Evolutionary conservation across 2,797 vertebrate species (phyloP).

Genomic region (Acipenser oxyrinchus): DNA sequence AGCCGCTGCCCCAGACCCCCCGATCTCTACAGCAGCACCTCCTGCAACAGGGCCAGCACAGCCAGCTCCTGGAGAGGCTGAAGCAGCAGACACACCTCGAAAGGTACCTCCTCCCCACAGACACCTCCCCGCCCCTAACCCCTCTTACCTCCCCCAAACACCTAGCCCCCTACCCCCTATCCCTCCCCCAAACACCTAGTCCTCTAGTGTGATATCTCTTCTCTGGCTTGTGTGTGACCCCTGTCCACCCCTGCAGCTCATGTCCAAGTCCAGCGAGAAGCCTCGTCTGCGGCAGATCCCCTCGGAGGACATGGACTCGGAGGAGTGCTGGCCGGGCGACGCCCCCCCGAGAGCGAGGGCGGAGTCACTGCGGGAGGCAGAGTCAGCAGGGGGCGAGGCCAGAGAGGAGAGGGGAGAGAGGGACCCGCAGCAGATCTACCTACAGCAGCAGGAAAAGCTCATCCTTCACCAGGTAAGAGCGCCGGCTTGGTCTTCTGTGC

Average conservation of each 20-base stretch:
- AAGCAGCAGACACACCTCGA: slow-evolving; percentile 77
- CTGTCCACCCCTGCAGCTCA: slow-evolving; percentile 39
- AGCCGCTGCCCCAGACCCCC: slow-evolving; percentile 80
- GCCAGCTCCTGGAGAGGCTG: slow-evolving; percentile 73
- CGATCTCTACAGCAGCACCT: slow-evolving; percentile 66
- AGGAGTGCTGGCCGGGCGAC: slow-evolving; percentile 50
- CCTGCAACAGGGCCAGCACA: slow-evolving; percentile 72
- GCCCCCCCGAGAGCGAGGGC: slow-evolving; percentile 39
- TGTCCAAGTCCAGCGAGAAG: slow-evolving; percentile 82
- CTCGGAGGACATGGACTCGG: slow-evolving; percentile 86
- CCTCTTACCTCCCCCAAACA: no score
- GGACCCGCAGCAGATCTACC: slow-evolving; percentile 15
- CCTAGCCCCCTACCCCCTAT: no score
- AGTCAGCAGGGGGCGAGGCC: slow-evolving; percentile 39
- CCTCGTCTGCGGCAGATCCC: slow-evolving; percentile 84
- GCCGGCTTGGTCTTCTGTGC: no score
- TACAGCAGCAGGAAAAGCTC: slow-evolving; percentile 35
- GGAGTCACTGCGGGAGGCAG: slow-evolving; percentile 50
- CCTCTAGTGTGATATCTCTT: background rate
- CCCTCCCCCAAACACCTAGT: no score
- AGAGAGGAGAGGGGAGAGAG: slow-evolving; percentile 33
- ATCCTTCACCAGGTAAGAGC: slow-evolving; percentile 35
- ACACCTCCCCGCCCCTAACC: no score
- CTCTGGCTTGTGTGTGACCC: background rate
- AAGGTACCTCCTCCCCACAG: slow-evolving; percentile 45